phyloP scores from a whole-genome alignment of 2,113 vertebrate species.

The Protobothrops mucrosquamatus region DNA sequence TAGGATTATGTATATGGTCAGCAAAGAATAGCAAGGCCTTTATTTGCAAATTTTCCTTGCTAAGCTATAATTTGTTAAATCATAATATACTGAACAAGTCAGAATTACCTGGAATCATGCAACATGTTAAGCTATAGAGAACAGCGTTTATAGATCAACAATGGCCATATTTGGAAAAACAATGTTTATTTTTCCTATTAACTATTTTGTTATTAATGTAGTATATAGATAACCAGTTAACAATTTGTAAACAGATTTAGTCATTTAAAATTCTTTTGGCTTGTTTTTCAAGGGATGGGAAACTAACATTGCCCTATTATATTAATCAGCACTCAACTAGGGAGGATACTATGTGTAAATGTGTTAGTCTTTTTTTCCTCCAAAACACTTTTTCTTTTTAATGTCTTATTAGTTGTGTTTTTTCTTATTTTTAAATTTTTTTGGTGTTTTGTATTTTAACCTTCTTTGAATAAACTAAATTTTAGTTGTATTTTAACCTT shows the following conservation, averaged over 20 bases:
- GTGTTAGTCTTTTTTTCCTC: background rate
- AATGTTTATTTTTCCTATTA: background rate
- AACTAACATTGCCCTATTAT: background rate
- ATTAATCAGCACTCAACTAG: background rate
- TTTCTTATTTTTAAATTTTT: background rate
- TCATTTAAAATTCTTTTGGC: background rate
- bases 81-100: background rate
- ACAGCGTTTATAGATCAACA: too few relatives aligned
- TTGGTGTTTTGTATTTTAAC: background rate
- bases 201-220: background rate
- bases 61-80: background rate
- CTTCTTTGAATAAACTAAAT: background rate
- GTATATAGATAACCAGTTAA: background rate
- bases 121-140: background rate
- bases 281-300: background rate
- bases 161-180: background rate
- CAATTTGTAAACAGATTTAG: background rate
- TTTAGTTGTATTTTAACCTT: background rate
- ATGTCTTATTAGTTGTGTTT: background rate
- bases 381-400: background rate
- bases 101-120: background rate
- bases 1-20: background rate
- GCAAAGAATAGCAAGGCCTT: background rate
- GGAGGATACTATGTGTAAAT: background rate
- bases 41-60: background rate